phyloP scores from a whole-genome alignment of 2,797 vertebrate species.

The Emydoidea blandingii region DNA sequence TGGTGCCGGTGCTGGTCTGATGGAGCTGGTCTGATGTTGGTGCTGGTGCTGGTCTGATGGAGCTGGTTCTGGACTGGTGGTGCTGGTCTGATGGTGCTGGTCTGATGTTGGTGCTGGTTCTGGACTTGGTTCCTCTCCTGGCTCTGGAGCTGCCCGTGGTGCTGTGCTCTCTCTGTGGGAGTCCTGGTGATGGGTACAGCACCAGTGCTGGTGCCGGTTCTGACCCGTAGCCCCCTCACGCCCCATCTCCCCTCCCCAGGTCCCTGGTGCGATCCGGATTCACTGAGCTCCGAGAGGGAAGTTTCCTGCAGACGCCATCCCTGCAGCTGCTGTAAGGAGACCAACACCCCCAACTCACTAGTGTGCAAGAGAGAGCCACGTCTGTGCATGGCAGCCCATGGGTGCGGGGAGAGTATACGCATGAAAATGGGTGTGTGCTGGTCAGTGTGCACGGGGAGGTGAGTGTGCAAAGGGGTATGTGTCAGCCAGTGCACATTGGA shows the following conservation, averaged over 20 bases:
- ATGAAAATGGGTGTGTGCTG: not conserved
- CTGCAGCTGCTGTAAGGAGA: constrained; percentile 68
- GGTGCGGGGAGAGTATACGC: not conserved
- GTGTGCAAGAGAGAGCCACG: not conserved
- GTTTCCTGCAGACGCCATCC: constrained; percentile 54
- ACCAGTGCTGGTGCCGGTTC: not conserved
- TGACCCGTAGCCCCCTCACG: not conserved
- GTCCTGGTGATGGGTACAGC: not conserved
- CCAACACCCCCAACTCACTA: not conserved
- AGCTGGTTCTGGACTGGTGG: no score
- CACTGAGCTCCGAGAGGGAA: constrained; percentile 63
- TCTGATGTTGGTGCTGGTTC: not conserved
- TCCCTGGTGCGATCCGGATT: constrained; percentile 68
- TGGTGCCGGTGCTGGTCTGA: no score
- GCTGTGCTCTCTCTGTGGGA: not conserved
- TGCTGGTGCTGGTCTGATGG: no score
- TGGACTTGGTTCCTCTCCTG: not conserved
- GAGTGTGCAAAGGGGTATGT: not conserved
- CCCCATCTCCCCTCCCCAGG: constrained; percentile 33
- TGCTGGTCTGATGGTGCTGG: not conserved
- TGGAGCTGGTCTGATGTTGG: no score
- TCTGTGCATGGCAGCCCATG: not conserved
- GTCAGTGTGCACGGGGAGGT: not conserved
- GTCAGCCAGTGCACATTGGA: not conserved
- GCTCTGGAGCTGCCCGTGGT: not conserved